Base-by-base conservation (phyloP, 2,797 vertebrate genomes). In the Phataginus tetradactyla region DNA sequence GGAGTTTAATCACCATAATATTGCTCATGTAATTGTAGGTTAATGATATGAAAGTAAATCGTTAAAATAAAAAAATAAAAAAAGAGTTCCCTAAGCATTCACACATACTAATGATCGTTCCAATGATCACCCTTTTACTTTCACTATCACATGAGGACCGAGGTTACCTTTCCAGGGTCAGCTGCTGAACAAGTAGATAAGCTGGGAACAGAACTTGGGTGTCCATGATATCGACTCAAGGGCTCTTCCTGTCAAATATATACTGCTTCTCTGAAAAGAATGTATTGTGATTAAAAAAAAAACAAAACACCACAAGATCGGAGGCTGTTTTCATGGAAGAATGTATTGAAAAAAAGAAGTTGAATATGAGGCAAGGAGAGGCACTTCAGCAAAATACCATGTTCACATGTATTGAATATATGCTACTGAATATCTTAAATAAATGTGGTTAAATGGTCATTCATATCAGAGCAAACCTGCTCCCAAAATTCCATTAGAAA, bases 401-500 rank as follows among this genome's bases (percentile, higher is more conserved):
- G 23, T 11, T 23, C 23, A 72, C 20, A 9, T 32, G 21, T 83
- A 68, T 68, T 93, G 80, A 74, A 66, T 12, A 71, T 64, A 59
- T 45, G 29, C 68, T 91, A 45, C 34, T 81, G 15, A 64, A 59
- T 66, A 66, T 81, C 51, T 53, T 77, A 74, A 53, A 80, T 49
- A 96, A 79, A 90, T 57, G 59, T 51, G 55, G 45, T 64, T 51
- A 77, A 32, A 59, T 42, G 42, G 53, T 92, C 63, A 34, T 57
- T 74, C 64, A 15, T 57, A 42, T 87, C 51, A 74, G 32, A 90
- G 51, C 81, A 95, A 81, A 69, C n/a, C 34, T 69, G 39, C 45
- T 80, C 55, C 74, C 45, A 86, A 90, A 86, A 81, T 90, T 34
- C 59, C 32, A 87, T 10, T 59, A 87, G 71, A 78, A 92, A 84